Evolutionary conservation across 2,113 vertebrate species (phyloP), one percentile per base, ranked within the genome.

Genomic region (Nothobranchius kuhntae): DNA sequence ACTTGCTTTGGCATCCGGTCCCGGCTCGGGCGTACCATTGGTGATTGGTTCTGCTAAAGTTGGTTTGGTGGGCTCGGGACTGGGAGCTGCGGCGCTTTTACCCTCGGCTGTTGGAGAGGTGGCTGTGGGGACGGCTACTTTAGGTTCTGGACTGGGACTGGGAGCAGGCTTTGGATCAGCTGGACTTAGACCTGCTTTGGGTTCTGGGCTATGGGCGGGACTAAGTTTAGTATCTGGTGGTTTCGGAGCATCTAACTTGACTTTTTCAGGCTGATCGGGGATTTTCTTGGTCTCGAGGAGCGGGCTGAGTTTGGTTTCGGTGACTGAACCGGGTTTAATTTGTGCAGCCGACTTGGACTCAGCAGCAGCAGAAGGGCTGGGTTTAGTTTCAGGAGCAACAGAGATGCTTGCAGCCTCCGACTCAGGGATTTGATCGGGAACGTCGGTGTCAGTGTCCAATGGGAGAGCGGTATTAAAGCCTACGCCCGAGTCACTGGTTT

Each of bases 401-500:
- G 91, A 90, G 61, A 91, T 72, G 64, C 83, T 89, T 52, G 81
- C 77, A 17, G 85, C 65, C 61, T 91, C 88, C 9, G 90, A 89
- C 36, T 94, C 92, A 1, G 78, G 73, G 63, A 88, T 72, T 75
- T 79, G 83, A 58, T 89, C 84, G 3, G 86, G 69, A 44, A 70
- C 89, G 24, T 94, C 93, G 1, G 92, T 93, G 88, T 94, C 93
- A 65, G 92, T 94, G 85, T 94, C 93, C 78, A 92, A 70, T 5
- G 93, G 92, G 4, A 94, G 89, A 38, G 91, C 91, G 7, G 92
- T 93, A 78, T 92, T 94, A 61, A 94, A 93, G 64, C 92, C 93
- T 42, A 94, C 92, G 3, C 93, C 93, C 1, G 93, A 94, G 80
- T 94, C 93, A 56, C 93, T 94, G 64, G 91, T 93, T 77, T 94